Evolutionary conservation across 2,888 invertebrate species (phyloP).

Genomic region (Tachina fera): DNA sequence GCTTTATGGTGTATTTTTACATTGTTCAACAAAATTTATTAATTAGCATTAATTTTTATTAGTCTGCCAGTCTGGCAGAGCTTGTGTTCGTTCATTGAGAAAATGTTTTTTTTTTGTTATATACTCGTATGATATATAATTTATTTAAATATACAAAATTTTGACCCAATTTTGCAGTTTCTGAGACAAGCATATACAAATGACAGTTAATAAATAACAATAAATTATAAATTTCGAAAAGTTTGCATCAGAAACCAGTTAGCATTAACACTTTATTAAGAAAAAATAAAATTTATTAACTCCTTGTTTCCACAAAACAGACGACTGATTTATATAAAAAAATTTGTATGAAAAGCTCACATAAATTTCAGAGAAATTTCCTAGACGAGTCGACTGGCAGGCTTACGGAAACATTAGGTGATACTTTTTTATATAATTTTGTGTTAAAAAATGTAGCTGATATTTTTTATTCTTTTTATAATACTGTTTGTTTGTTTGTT

Average conservation of each 20-base stretch:
- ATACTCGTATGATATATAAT: background rate
- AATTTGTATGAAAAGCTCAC: no score
- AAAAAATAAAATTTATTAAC: background rate
- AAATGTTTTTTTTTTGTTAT: no score
- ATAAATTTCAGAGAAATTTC: no score
- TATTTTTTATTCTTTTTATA: background rate
- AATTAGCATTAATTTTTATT: background rate
- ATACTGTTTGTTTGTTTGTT: background rate
- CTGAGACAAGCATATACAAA: background rate
- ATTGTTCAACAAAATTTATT: background rate
- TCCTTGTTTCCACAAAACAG: background rate
- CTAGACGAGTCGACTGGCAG: no score
- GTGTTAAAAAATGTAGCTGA: background rate
- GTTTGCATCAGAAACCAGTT: background rate
- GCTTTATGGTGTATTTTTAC: background rate
- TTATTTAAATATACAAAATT: background rate
- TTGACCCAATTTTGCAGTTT: background rate
- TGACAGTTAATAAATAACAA: background rate
- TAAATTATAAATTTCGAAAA: conserved; percentile 1
- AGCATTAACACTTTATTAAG: background rate
- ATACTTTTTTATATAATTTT: background rate
- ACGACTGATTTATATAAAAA: no score
- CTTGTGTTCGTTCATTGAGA: background rate
- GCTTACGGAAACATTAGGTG: no score
- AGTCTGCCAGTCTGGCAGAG: background rate